Evolutionary conservation across 2,888 invertebrate species (phyloP).

Genomic region (Catocala fraxini): DNA sequence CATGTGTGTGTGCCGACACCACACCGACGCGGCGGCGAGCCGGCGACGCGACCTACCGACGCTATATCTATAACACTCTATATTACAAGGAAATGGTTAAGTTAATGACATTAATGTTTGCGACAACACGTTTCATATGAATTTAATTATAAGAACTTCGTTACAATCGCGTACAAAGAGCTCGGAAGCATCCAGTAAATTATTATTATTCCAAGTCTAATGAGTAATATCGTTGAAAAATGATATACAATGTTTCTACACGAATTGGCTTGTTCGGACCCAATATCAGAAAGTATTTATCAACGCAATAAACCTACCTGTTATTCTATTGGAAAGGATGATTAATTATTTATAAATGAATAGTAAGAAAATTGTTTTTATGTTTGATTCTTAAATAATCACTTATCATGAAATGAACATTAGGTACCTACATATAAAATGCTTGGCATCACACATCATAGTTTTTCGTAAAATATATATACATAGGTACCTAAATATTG

Average conservation of each 20-base stretch:
- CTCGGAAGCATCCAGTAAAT: neutral
- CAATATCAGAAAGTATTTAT: neutral
- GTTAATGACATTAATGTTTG: constrained; percentile 8
- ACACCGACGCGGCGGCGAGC: neutral
- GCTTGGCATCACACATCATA: too few relatives aligned
- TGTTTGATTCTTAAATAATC: too few relatives aligned
- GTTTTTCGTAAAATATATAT: too few relatives aligned
- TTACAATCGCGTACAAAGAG: constrained; percentile 4
- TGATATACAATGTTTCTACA: neutral
- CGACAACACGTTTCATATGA: constrained; percentile 6
- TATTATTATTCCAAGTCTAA: neutral
- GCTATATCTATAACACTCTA: neutral
- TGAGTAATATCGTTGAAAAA: neutral
- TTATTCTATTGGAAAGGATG: neutral
- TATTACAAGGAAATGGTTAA: constrained; percentile 2
- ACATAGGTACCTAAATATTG: too few relatives aligned
- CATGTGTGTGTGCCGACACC: neutral
- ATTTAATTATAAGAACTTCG: constrained; percentile 6
- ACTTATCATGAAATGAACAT: too few relatives aligned
- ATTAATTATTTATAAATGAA: too few relatives aligned
- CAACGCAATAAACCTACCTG: neutral
- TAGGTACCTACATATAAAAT: too few relatives aligned
- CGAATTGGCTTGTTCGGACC: neutral
- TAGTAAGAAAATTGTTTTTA: too few relatives aligned
- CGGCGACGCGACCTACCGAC: constrained; percentile 10